These are phyloP conservation scores for Cantharis rustica DNA, from an alignment of 2,888 invertebrate species.

Conservation along the genomic window DNA sequence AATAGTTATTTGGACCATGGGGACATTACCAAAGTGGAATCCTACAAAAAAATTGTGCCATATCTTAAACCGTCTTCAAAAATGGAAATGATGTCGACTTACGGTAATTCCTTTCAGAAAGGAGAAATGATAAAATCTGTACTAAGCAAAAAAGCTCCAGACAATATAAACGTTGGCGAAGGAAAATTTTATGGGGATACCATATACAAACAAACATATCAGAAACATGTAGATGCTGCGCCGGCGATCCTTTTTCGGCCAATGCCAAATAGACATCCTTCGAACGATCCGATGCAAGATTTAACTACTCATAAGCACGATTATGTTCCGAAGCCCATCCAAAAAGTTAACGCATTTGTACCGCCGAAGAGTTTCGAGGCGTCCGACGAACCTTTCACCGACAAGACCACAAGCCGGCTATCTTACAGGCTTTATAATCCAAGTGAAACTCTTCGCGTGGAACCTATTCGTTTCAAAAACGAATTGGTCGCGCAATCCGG, in stretches of 20 bases:
- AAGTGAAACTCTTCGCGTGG: neutral
- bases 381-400: constrained; percentile 54
- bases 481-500: constrained; percentile 3
- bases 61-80: neutral
- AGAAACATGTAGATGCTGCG: constrained; percentile 57
- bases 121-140: neutral
- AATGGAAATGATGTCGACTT: constrained; percentile 7
- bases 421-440: constrained; percentile 14
- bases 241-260: constrained; percentile 58
- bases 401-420: constrained; percentile 22
- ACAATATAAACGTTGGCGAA: constrained; percentile 42
- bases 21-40: neutral
- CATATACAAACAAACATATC: constrained; percentile 63
- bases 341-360: constrained; percentile 54
- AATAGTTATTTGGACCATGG: constrained; percentile 52
- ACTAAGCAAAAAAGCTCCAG: neutral
- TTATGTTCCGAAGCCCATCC: constrained; percentile 62
- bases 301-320: constrained; percentile 70
- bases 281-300: constrained; percentile 65
- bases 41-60: neutral
- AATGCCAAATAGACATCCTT: constrained; percentile 60
- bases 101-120: constrained; percentile 9
- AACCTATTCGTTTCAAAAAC: neutral
- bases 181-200: constrained; percentile 39
- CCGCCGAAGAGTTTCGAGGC: constrained; percentile 53